phyloP scores from a whole-genome alignment of 1,140 invertebrate genomes.

The Semibalanus balanoides region DNA sequence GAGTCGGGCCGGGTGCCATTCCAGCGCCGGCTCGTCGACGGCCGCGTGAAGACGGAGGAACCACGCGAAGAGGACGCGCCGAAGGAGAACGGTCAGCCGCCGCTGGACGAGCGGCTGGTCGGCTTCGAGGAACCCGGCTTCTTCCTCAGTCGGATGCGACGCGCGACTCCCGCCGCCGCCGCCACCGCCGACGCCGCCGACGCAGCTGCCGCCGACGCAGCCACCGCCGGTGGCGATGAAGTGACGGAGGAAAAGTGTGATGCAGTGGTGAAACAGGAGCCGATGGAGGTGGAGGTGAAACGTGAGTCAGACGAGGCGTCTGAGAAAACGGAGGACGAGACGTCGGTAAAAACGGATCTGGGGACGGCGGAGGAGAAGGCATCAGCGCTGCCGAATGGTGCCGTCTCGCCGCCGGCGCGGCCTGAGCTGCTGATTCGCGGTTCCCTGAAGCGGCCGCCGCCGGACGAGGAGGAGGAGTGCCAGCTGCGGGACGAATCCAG shows the following conservation, averaged over 20 bases:
- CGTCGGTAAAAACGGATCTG: neutral
- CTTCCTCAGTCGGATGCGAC: neutral
- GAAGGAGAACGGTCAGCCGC: neutral
- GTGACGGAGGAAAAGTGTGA: conserved; percentile 20
- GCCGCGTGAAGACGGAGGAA: neutral
- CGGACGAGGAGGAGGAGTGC: conserved; percentile 42
- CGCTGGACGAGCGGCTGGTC: conserved; percentile 9
- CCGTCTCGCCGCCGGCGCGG: neutral
- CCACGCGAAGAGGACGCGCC: neutral
- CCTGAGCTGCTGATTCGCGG: neutral
- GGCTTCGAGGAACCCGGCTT: conserved; percentile 1
- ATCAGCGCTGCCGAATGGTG: neutral
- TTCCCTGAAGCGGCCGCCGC: neutral
- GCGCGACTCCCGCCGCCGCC: neutral
- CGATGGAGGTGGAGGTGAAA: conserved; percentile 26
- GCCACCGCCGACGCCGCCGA: neutral
- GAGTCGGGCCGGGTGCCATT: neutral
- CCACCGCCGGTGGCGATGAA: conserved; percentile 10
- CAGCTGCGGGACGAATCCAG: conserved; percentile 82
- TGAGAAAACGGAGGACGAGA: neutral
- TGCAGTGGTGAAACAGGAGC: conserved; percentile 22
- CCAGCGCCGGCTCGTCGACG: neutral
- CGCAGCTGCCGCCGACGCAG: conserved; percentile 12
- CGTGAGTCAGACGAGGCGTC: conserved; percentile 20
- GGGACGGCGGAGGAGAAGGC: no score